phyloP scores from a whole-genome alignment of 2,797 vertebrate genomes.

The Pachyuromys duprasi region DNA sequence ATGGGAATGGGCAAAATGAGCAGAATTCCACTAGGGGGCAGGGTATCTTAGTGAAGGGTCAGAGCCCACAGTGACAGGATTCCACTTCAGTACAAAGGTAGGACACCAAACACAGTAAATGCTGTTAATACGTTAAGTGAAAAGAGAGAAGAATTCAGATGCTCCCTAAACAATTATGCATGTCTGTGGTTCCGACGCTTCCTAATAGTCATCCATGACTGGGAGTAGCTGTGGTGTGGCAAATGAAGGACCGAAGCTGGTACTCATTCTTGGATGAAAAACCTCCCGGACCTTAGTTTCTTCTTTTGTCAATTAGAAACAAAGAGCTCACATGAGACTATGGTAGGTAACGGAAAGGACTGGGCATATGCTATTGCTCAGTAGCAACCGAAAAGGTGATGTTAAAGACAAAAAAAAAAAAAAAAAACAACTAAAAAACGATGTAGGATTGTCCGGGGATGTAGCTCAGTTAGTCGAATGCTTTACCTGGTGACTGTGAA shows the following conservation, averaged over 20 bases:
- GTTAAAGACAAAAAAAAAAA: too few species aligned
- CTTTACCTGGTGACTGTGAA: not conserved
- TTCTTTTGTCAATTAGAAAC: not conserved
- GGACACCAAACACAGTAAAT: not conserved
- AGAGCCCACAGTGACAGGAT: too few species aligned
- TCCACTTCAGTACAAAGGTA: not conserved
- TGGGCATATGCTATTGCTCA: not conserved
- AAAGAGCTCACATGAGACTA: not conserved
- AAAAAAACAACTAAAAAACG: not conserved
- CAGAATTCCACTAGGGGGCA: constrained; percentile 71
- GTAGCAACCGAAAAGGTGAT: not conserved
- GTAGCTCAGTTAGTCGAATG: not conserved
- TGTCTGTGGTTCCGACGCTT: not conserved
- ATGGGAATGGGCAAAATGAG: not conserved
- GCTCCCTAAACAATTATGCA: not conserved
- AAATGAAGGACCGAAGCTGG: not conserved
- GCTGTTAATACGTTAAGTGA: not conserved
- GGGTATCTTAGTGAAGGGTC: not conserved
- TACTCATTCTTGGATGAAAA: not conserved
- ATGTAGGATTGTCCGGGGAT: not conserved
- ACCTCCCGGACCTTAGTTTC: not conserved
- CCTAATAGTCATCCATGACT: not conserved
- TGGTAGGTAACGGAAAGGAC: not conserved
- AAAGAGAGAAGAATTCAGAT: not conserved
- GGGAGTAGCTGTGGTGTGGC: not conserved